Conservation (phyloP, 2,888 invertebrate species). For the Hyposoter didymator region DNA sequence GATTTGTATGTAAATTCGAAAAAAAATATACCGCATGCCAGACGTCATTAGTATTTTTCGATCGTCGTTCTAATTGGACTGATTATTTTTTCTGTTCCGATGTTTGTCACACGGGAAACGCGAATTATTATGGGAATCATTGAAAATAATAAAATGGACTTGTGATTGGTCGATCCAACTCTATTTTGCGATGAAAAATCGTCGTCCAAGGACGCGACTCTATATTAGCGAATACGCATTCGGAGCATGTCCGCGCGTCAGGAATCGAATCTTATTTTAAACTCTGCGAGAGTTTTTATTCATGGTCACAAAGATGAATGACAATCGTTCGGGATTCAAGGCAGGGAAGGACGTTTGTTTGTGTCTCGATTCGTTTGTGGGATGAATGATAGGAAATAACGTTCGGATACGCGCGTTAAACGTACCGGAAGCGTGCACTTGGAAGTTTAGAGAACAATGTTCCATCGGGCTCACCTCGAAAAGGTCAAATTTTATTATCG, state of each 20-base stretch:
- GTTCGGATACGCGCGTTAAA: not conserved
- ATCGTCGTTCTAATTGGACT: not conserved
- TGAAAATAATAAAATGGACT: not conserved
- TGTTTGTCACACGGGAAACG: not conserved
- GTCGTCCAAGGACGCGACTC: not conserved
- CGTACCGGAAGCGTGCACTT: constrained; percentile 40
- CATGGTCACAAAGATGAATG: constrained; percentile 42
- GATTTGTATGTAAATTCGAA: not conserved
- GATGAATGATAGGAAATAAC: constrained; percentile 37
- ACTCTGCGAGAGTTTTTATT: not conserved
- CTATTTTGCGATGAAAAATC: not conserved
- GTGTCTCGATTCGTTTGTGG: constrained; percentile 7
- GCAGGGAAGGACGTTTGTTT: constrained; percentile 49
- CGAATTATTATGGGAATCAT: not conserved
- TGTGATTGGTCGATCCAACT: not conserved
- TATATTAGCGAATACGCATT: not conserved
- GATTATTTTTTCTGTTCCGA: not conserved
- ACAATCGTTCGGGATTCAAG: constrained; percentile 45
- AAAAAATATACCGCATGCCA: not conserved
- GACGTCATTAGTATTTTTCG: not conserved
- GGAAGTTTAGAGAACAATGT: constrained; percentile 19
- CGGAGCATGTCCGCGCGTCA: not conserved
- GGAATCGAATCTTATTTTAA: not conserved
- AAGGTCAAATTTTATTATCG: constrained; percentile 23
- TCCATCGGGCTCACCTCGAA: constrained; percentile 36